Base-by-base conservation (phyloP, 2,888 invertebrate species). In the Neoscelio sp. region DNA sequence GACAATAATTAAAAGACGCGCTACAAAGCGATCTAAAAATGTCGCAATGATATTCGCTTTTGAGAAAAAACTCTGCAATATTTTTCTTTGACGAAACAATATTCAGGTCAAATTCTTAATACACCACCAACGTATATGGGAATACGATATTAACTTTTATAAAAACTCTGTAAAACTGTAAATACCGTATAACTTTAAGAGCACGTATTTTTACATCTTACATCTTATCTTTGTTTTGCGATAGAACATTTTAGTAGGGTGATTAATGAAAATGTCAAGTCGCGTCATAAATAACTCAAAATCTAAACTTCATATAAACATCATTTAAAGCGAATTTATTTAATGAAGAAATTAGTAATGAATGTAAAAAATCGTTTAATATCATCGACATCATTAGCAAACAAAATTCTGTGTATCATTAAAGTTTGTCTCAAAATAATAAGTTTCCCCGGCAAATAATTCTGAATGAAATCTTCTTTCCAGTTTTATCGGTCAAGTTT, bases 61-160 rank as follows among this genome's bases (percentile, higher is more conserved):
- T 12, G 12, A 2, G 10, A 1, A 33, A 40, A 12, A n/a, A 23
- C 3, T 26, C 18, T 15, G 5, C 23, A 12, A 20, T 12, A 35
- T 26, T 56, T 26, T 26, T 40, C 38, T 23, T 10, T 1, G 3
- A 6, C 33, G 26, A 6, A 40, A 42, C 58, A 44, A 17, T 20
- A 33, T 44, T 17, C 20, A 17, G 40, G 10, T 46, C 46, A 23
- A 17, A 42, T 10, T 42, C 18, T 44, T 60, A 62, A 62, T 46
- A 35, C 33, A 46, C 20, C 35, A 18, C 5, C 23, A 15, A 62
- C 20, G 13, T 48, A 35, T 46, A 42, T 23, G 13, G 13, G 46
- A 48, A 38, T 62, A 12, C 48, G 35, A 62, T 62, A 48, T 62
- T 62, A 48, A 62, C n/a, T 62, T 35, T 46, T 20, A 13, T 46